Conservation (phyloP, 2,888 invertebrate genomes). For the Dromius quadrimaculatus region DNA sequence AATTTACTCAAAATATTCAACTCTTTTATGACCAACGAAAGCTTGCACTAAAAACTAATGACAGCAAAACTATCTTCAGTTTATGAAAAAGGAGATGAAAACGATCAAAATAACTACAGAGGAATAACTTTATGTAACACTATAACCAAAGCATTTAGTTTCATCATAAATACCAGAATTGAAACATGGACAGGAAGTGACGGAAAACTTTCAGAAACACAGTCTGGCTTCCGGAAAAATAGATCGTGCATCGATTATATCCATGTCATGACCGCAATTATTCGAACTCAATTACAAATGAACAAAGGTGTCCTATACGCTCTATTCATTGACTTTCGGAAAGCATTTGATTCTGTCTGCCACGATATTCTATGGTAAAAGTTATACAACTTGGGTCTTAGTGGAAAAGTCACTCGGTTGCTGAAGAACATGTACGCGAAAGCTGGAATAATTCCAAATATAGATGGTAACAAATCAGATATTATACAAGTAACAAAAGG, state of each 20-base stretch:
- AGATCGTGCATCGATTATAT: slow-evolving; percentile 31
- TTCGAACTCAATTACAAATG: neutral
- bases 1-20: neutral
- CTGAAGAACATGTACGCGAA: slow-evolving; percentile 24
- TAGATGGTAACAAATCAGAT: neutral
- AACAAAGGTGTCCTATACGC: neutral
- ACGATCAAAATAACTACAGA: neutral
- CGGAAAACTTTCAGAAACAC: slow-evolving; percentile 14
- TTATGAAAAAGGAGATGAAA: neutral
- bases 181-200: slow-evolving; percentile 35
- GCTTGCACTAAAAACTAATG: neutral
- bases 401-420: slow-evolving; percentile 12
- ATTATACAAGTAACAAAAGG: slow-evolving; percentile 16
- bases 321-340: too few species aligned
- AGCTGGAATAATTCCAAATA: neutral
- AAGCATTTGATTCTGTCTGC: slow-evolving; percentile 11
- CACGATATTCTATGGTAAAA: slow-evolving; percentile 12
- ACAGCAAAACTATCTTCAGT: neutral
- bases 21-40: neutral
- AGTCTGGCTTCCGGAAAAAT: slow-evolving; percentile 38
- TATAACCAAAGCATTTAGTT: slow-evolving; percentile 32
- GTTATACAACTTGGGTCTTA: neutral
- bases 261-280: neutral
- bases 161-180: slow-evolving; percentile 22
- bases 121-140: slow-evolving; percentile 15